Evolutionary conservation across 23 tunicate genomes (phyloP).

Genomic region (Styela plicata): DNA sequence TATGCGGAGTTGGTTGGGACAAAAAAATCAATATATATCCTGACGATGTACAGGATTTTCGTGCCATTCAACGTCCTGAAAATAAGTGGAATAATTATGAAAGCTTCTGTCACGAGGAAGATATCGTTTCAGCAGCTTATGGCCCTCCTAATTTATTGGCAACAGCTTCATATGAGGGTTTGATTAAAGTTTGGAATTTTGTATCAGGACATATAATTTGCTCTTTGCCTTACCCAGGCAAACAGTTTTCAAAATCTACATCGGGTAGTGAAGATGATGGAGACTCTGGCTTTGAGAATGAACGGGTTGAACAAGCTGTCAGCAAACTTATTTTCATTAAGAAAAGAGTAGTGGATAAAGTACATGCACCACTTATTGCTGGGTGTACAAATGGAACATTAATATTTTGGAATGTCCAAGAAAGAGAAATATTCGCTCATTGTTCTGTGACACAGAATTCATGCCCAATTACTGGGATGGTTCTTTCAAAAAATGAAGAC

Average conservation of each 20-base stretch:
- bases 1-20: slow-evolving; percentile 91
- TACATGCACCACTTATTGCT: slow-evolving; percentile 49
- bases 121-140: slow-evolving; percentile 64
- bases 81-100: slow-evolving; percentile 29
- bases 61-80: slow-evolving; percentile 49
- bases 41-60: slow-evolving; percentile 71
- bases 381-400: slow-evolving; percentile 86
- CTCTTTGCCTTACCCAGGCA: slow-evolving; percentile 40
- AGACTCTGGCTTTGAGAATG: slow-evolving; percentile 20
- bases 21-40: slow-evolving; percentile 74
- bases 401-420: slow-evolving; percentile 68
- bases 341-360: slow-evolving; percentile 39
- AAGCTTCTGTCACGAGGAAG: slow-evolving; percentile 78
- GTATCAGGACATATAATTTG: slow-evolving; percentile 71
- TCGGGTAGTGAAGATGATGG: slow-evolving; percentile 5
- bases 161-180: slow-evolving; percentile 87
- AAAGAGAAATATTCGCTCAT: slow-evolving; percentile 47
- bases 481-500: slow-evolving; percentile 29
- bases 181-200: slow-evolving; percentile 90
- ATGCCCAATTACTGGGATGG: slow-evolving; percentile 38
- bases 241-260: not conserved
- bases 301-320: slow-evolving; percentile 33
- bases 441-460: slow-evolving; percentile 38
- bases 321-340: slow-evolving; percentile 49
- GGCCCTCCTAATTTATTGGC: slow-evolving; percentile 74